Evolutionary conservation across 2,888 invertebrate genomes (phyloP), one percentile per base, ranked within the genome.

Genomic region (Achlya flavicornis): DNA sequence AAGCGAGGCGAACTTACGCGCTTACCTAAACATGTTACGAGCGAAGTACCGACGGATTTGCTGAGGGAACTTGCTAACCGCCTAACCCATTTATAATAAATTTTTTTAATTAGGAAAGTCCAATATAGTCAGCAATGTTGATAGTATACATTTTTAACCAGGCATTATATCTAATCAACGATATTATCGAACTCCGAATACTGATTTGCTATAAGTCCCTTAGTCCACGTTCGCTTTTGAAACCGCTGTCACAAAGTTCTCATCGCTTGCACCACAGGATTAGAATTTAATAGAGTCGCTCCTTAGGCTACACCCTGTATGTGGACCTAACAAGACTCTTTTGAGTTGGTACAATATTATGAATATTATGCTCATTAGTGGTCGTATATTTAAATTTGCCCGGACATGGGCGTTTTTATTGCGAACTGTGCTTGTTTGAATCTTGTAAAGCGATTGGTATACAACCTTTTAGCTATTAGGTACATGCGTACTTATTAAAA

Each of bases 281-380:
- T 88, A 91, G 84, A 92, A 91, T 91, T 93, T 92, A 93, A 92
- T 93, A 91, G 89, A 91, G 86, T 79, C 80, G 81, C 85, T 88
- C 85, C 87, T 88, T 88, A 80, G 76, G 75, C 84, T 78, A 85
- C 88, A 88, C 87, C 85, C 86, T 85, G 84, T 85, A 82, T 83
- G 83, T 84, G 81, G 80, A 84, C 88, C 83, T 88, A 91, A 91
- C 92, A 92, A 91, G 92, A 84, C 85, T 86, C 88, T 90, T 89
- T 89, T 84, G 81, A 87, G 83, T 74, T 79, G 67, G 78, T 75
- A 90, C 87, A 89, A 89, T 90, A 90, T 90, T 90, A 86, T 87
- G 87, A 88, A 92, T 91, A 92, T 92, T 91, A 89, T 84, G 87
- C 92, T 92, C 92, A 92, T 93, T 92, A 93, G 90, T 88, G 86